phyloP scores from a whole-genome alignment of 2,888 invertebrate species.

The Epicampocera succincta region DNA sequence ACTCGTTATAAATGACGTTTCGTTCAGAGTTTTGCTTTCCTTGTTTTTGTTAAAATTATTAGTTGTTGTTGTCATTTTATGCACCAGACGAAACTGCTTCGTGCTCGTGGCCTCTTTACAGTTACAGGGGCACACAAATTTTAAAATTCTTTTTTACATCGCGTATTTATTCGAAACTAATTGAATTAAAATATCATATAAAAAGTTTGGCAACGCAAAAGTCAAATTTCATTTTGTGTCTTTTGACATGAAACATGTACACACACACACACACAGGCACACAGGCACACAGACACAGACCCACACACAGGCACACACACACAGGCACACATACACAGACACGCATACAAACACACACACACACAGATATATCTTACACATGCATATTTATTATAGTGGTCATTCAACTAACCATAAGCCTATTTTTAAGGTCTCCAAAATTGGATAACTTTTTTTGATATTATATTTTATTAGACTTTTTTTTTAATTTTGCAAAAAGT shows the following conservation, averaged over 20 bases:
- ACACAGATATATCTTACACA: too few species aligned
- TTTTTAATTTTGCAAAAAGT: too few species aligned
- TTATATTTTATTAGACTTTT: too few species aligned
- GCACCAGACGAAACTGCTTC: not conserved
- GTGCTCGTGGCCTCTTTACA: not conserved
- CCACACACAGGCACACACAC: too few species aligned
- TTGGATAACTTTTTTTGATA: too few species aligned
- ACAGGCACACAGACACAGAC: too few species aligned
- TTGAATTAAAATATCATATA: not conserved
- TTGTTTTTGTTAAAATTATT: conserved; percentile 1
- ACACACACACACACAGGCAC: too few species aligned
- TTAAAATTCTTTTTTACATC: not conserved
- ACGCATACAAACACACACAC: too few species aligned
- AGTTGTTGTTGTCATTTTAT: not conserved
- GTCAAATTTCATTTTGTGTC: conserved; percentile 3
- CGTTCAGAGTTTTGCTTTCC: not conserved
- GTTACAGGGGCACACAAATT: not conserved
- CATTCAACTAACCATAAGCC: conserved; percentile 34
- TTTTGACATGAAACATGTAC: too few species aligned
- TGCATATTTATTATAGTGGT: conserved; percentile 12
- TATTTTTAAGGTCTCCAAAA: not conserved
- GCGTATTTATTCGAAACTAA: not conserved
- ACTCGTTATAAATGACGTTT: conserved; percentile 22
- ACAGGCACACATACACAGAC: too few species aligned
- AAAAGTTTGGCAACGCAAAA: not conserved